phyloP scores from a whole-genome alignment of 2,113 vertebrate genomes.

The Sinocyclocheilus anophthalmus region DNA sequence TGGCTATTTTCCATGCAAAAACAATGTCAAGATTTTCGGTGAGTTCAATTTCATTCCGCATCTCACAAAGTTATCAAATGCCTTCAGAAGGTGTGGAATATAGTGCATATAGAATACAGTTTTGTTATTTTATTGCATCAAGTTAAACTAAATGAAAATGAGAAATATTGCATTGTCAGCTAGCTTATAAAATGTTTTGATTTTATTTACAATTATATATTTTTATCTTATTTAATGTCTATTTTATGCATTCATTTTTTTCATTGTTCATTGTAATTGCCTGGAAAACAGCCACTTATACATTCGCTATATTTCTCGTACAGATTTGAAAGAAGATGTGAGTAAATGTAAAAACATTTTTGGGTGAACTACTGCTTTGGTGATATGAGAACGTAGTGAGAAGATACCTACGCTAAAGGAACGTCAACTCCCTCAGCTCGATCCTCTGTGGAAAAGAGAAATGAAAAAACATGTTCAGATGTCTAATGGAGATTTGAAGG shows the following conservation, averaged over 20 bases:
- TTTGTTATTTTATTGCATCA: no score
- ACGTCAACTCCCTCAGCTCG: rapidly evolving
- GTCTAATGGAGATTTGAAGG: not conserved
- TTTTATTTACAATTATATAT: no score
- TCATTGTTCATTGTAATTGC: not conserved
- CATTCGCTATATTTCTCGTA: not conserved
- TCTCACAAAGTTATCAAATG: not conserved
- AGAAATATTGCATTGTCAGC: no score
- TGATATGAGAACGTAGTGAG: not conserved
- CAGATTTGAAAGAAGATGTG: not conserved
- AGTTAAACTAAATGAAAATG: not conserved
- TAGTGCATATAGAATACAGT: not conserved
- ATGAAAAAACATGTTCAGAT: not conserved
- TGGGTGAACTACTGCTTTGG: not conserved
- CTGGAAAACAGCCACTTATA: not conserved
- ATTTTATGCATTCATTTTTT: not conserved
- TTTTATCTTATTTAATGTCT: no score
- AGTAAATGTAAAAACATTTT: not conserved
- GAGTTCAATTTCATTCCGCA: no score
- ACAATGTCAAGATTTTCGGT: not conserved
- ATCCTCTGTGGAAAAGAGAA: not conserved
- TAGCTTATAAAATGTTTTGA: no score
- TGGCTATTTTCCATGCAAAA: not conserved
- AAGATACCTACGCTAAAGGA: slow-evolving; percentile 11
- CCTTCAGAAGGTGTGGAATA: not conserved